Base-by-base conservation (phyloP, 2,797 vertebrate genomes). In the Enteromius treurensis region DNA sequence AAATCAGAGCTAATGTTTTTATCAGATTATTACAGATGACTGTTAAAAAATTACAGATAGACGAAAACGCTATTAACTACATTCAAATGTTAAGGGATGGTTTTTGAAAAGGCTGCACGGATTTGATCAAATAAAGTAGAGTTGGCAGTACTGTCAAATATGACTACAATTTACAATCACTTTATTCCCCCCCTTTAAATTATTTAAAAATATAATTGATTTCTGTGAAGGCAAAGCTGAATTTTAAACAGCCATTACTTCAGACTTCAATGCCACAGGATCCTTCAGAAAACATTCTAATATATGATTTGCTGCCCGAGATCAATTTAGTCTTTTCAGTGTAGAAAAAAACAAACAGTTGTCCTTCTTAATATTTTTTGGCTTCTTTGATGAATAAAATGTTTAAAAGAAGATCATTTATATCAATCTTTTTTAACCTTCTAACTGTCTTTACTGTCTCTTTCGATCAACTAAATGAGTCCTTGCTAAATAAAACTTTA, bases 311-410 rank as follows among this genome's bases (percentile, higher is more conserved):
- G 3, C 13, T 70, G 40, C 42, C 29, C 23, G 49, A 49, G 69
- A 49, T 49, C 8, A 3, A 29, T 68, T 40, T 42, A 8, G 29
- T 19, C 42, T 64, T 8, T 32, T 32, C 14, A 64, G 29, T 64
- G 5, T 64, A 14, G 42, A 42, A 40, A 26, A 17, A 17, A 32
- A n/a, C n/a, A 32, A 9, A 32, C 6, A 9, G 7, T 23, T 45
- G 68, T 45, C 13, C n/a, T 67, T 10, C 34, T 23, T 32, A 32
- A 32, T 64, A 8, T 32, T 47, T 47, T 19, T 49, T 23, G 5
- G 29, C 47, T 71, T 49, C 26, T 71, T 71, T 49, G 69, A 19
- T 71, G 23, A 71, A 45, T 26, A 70, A n/a, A 45, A 71, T 10
- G 42, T 47, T 47, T 9, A 47, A 70, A 70, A 47, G 13, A 45